Percentiles rank a stretch among this genome's conserved stretches.
phyloP scores from a whole-genome alignment of 2,797 vertebrate genomes.

The Thamnophis elegans region DNA sequence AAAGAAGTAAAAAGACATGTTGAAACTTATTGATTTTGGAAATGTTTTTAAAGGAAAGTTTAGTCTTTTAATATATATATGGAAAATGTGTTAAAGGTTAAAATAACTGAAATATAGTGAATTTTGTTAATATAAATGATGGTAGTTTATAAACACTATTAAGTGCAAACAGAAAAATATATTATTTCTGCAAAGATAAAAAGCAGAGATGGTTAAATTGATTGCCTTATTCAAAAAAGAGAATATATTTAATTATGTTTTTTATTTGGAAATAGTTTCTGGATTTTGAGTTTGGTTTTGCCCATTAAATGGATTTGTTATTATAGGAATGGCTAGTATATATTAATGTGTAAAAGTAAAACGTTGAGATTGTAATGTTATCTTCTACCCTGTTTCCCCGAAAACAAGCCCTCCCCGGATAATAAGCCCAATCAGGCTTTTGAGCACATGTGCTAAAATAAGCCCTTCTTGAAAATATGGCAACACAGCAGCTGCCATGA shows the following conservation, averaged over 20 bases:
- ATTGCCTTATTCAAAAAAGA: not conserved
- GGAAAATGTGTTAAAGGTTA: not conserved
- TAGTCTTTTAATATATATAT: not conserved
- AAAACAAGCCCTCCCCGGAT: too few relatives aligned
- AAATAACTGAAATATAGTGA: not conserved
- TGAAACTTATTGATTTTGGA: not conserved
- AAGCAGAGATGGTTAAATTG: not conserved
- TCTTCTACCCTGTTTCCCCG: too few relatives aligned
- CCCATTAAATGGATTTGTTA: too few relatives aligned
- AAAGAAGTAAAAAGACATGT: too few relatives aligned
- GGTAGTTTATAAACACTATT: too few relatives aligned
- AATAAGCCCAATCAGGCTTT: too few relatives aligned
- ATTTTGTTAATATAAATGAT: not conserved
- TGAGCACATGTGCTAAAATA: too few relatives aligned
- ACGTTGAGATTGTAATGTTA: too few relatives aligned
- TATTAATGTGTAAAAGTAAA: too few relatives aligned
- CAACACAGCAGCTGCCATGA: too few relatives aligned
- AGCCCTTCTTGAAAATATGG: too few relatives aligned
- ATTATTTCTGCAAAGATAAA: not conserved
- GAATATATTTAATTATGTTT: not conserved
- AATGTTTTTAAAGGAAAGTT: not conserved
- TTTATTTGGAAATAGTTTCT: not conserved
- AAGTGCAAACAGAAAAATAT: not conserved
- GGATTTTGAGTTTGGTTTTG: not conserved
- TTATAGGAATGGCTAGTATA: too few relatives aligned